phyloP scores from a whole-genome alignment of 2,113 vertebrate genomes.

The Pachyramphus minor region DNA sequence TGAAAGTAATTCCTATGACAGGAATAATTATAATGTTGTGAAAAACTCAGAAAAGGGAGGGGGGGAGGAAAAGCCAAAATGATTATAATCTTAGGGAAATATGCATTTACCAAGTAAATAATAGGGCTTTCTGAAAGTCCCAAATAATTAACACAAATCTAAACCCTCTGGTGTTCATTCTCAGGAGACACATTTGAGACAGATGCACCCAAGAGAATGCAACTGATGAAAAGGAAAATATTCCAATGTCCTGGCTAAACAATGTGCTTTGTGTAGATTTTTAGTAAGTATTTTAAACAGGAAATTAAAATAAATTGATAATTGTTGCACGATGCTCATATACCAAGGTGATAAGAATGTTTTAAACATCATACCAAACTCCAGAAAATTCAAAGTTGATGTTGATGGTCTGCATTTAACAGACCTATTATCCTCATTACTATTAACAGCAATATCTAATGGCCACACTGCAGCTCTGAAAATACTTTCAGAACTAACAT shows the following conservation, averaged over 20 bases:
- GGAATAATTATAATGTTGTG: neutral
- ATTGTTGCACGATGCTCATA: neutral
- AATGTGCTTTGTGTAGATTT: constrained; percentile 47
- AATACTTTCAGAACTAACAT: neutral
- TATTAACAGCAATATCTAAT: neutral
- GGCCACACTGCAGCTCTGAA: neutral
- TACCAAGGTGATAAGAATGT: neutral
- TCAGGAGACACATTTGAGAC: constrained; percentile 51
- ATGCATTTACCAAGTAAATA: constrained; percentile 64
- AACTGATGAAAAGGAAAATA: constrained; percentile 41
- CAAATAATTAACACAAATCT: constrained; percentile 54
- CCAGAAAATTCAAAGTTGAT: neutral
- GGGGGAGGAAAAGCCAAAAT: neutral
- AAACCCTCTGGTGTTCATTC: constrained; percentile 62
- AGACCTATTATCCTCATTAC: neutral
- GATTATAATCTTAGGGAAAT: constrained; percentile 21
- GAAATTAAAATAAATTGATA: neutral
- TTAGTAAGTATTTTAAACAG: neutral
- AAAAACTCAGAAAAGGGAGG: neutral
- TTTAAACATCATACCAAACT: neutral
- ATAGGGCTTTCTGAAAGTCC: constrained; percentile 22
- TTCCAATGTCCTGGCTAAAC: constrained; percentile 43
- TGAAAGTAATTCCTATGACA: neutral
- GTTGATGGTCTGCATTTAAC: neutral
- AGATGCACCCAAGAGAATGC: constrained; percentile 46